Evolutionary conservation across 2,113 vertebrate species (phyloP).

Genomic region (Corythornis madagascariensis): DNA sequence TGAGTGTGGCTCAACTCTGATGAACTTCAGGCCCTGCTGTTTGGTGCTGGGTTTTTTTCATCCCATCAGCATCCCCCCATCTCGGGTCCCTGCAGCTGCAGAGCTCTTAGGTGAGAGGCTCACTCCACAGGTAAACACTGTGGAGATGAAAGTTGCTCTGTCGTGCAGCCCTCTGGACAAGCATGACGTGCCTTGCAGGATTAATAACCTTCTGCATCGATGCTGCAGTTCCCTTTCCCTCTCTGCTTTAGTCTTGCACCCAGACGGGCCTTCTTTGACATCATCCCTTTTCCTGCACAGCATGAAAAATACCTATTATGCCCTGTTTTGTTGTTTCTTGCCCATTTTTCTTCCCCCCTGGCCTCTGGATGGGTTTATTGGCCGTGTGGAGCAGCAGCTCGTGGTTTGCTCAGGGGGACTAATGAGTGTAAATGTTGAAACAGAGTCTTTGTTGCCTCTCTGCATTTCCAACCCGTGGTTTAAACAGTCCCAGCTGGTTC

Average conservation of each 20-base stretch:
- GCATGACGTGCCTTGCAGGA: background rate
- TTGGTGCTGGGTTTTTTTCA: background rate
- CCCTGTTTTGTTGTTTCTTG: background rate
- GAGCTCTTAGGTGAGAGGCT: background rate
- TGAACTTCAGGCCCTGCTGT: background rate
- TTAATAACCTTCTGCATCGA: background rate
- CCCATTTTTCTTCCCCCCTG: accelerated
- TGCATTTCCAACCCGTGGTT: background rate
- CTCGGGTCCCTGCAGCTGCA: background rate
- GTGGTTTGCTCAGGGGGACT: background rate
- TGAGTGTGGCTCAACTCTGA: background rate
- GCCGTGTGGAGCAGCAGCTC: background rate
- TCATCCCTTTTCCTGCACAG: background rate
- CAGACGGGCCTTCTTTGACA: too few species aligned
- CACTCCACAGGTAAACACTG: background rate
- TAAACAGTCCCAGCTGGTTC: background rate
- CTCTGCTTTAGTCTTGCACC: background rate
- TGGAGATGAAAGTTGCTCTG: background rate
- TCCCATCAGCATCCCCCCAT: background rate
- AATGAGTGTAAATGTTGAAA: background rate
- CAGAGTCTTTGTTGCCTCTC: background rate
- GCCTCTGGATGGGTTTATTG: background rate
- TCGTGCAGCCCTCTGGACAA: background rate
- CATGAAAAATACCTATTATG: background rate
- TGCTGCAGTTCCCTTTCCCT: background rate